Percentiles rank a stretch among this genome's conserved stretches.
phyloP scores from a whole-genome alignment of 2,797 vertebrate genomes.

The Acrossocheilus fasciatus region DNA sequence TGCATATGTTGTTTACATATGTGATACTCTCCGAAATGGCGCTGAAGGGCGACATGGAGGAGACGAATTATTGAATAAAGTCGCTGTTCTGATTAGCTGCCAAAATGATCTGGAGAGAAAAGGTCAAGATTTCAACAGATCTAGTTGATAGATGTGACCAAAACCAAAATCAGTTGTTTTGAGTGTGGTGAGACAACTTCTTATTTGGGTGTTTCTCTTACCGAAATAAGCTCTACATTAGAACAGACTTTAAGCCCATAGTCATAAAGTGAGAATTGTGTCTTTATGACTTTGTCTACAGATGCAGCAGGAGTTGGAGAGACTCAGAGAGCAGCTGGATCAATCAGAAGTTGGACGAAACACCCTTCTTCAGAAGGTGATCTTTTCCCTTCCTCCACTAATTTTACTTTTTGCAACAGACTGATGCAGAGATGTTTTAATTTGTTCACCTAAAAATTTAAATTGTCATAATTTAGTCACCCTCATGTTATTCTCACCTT shows the following conservation, averaged over 20 bases:
- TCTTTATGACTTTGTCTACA: constrained; percentile 61
- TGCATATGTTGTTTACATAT: too few relatives aligned
- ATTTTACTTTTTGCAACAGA: background rate
- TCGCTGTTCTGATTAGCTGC: background rate
- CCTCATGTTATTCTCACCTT: background rate
- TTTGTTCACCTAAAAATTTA: background rate
- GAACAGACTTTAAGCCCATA: background rate
- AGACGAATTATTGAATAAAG: too few relatives aligned
- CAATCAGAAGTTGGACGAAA: constrained; percentile 88
- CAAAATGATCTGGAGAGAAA: background rate
- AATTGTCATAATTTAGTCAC: background rate
- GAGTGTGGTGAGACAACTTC: too few relatives aligned
- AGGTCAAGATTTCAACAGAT: background rate
- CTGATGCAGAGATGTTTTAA: background rate
- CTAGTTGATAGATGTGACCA: background rate
- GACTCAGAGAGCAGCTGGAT: constrained; percentile 78
- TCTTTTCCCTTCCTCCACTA: background rate
- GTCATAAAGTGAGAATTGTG: background rate
- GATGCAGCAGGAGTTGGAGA: constrained; percentile 87
- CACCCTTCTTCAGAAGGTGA: constrained; percentile 87
- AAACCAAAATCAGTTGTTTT: background rate
- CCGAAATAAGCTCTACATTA: background rate
- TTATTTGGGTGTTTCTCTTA: background rate
- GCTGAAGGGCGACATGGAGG: too few relatives aligned
- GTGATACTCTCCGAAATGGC: too few relatives aligned